A percentile compares a stretch with the other conserved stretches of the same genome.
These are phyloP conservation scores for Erannis defoliaria DNA, from an alignment of 2,888 invertebrate genomes.

Conservation along the genomic window DNA sequence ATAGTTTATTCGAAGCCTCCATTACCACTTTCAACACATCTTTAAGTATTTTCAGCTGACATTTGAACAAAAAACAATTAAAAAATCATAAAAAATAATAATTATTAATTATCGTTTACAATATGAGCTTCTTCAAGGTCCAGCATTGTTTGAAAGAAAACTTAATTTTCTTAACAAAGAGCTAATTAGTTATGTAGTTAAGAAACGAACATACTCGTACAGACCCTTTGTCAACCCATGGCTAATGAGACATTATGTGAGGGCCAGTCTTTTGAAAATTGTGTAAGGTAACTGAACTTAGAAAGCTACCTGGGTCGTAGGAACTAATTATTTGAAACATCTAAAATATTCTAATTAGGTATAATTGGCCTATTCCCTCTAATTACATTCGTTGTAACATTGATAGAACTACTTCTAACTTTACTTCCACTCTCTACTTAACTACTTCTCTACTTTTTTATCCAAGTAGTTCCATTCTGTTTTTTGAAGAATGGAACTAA, in stretches of 20 bases:
- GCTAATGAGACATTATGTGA: conserved; percentile 5
- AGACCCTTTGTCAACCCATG: conserved; percentile 4
- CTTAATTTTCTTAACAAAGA: conserved; percentile 10
- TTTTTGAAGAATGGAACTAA: too few species aligned
- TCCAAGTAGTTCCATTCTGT: too few species aligned
- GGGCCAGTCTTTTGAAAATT: background rate
- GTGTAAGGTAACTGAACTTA: background rate
- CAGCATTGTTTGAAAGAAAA: conserved; percentile 8
- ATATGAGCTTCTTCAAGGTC: conserved; percentile 27
- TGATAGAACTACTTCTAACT: too few species aligned
- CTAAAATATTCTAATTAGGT: too few species aligned
- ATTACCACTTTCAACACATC: conserved; percentile 22
- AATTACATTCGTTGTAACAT: too few species aligned
- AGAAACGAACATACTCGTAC: background rate
- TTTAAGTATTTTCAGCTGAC: conserved; percentile 10
- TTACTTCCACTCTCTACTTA: too few species aligned
- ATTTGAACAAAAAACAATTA: conserved; percentile 20
- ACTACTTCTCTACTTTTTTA: too few species aligned
- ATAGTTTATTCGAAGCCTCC: conserved; percentile 15
- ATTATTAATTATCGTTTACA: conserved; percentile 26
- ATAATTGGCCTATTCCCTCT: too few species aligned
- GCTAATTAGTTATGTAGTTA: conserved; percentile 9
- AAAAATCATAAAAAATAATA: conserved; percentile 21
- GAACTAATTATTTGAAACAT: too few species aligned
- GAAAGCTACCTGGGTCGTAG: too few species aligned